Evolutionary conservation across 2,888 invertebrate genomes (phyloP).

Genomic region (Saturnia pavonia): DNA sequence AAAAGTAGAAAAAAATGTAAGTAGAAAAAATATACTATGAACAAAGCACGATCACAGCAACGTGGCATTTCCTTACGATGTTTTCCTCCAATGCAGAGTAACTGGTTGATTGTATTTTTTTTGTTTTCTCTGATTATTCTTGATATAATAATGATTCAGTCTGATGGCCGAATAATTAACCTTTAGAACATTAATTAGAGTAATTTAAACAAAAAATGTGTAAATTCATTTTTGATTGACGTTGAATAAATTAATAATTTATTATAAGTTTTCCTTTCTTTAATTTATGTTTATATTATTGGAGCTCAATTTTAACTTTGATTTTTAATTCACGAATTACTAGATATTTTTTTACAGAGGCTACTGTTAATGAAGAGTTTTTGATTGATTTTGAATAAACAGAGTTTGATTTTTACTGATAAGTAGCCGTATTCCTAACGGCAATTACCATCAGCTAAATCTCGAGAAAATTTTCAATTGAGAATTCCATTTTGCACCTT

Average conservation of each 20-base stretch:
- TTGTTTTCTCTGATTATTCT: neutral
- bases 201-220: neutral
- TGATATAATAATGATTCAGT: neutral
- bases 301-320: neutral
- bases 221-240: neutral
- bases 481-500: neutral
- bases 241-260: neutral
- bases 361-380: too few relatives aligned
- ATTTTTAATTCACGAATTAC: neutral
- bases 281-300: neutral
- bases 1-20: too few relatives aligned
- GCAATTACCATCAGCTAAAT: too few relatives aligned
- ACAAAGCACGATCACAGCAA: neutral
- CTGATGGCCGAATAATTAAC: neutral
- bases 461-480: neutral
- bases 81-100: neutral
- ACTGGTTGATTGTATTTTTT: neutral
- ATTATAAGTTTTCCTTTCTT: neutral
- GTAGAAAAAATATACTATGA: too few relatives aligned
- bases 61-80: neutral
- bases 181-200: neutral
- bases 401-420: too few relatives aligned
- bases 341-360: too few relatives aligned
- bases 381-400: too few relatives aligned
- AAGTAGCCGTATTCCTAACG: too few relatives aligned